phyloP scores from a whole-genome alignment of 2,113 vertebrate species.

The Dendrocopos noguchii region DNA sequence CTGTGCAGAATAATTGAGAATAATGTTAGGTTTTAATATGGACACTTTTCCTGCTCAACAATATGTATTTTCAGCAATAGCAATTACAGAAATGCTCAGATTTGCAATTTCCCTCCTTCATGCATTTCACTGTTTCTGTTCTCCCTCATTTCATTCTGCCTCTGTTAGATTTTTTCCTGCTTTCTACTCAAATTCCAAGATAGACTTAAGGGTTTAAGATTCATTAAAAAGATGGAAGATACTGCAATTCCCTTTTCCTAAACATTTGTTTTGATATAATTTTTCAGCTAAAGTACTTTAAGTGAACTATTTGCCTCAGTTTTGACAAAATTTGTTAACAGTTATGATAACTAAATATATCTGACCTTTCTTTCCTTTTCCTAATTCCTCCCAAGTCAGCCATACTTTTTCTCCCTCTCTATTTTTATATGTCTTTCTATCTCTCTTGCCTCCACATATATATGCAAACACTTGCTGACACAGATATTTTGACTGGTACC shows the following conservation, averaged over 20 bases:
- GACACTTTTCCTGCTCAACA: background rate
- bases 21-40: conserved; percentile 43
- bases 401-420: background rate
- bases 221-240: background rate
- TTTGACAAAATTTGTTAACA: background rate
- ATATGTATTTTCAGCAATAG: conserved; percentile 6
- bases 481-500: background rate
- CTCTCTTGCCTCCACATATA: background rate
- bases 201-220: background rate
- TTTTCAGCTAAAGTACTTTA: background rate
- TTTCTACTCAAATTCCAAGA: background rate
- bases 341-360: background rate
- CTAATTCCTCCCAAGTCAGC: background rate
- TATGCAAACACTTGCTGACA: background rate
- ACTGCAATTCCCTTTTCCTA: background rate
- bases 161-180: background rate
- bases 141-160: background rate
- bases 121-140: background rate
- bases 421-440: background rate
- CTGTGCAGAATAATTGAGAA: conserved; percentile 37
- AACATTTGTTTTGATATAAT: background rate
- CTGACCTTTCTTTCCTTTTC: background rate
- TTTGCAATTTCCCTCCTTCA: background rate
- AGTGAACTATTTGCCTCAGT: background rate
- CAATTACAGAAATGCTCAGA: background rate